Evolutionary conservation across 2,113 vertebrate species (phyloP).

Genomic region (Lophotis ruficrista): DNA sequence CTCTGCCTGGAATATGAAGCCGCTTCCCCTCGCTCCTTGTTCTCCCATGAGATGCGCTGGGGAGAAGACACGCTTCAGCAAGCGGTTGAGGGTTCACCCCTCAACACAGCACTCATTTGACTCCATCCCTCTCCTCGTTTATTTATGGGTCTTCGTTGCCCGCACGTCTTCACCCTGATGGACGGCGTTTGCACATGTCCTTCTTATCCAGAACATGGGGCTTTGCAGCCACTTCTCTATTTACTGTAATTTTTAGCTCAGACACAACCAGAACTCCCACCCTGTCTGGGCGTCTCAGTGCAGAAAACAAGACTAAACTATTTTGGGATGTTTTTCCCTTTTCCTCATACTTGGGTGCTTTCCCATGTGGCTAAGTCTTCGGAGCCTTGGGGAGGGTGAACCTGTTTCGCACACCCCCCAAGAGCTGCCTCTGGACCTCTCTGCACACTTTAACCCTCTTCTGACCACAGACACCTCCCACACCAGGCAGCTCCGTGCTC

Average conservation of each 20-base stretch:
- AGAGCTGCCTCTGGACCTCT: not conserved
- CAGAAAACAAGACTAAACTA: conserved; percentile 76
- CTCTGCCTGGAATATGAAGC: fast-evolving
- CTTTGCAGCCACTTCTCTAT: conserved; percentile 61
- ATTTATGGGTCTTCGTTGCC: not conserved
- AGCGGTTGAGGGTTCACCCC: not conserved
- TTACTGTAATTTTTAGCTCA: conserved; percentile 73
- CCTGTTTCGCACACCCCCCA: not conserved
- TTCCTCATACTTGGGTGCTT: conserved; percentile 75
- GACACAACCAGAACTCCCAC: conserved; percentile 76
- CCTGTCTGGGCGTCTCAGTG: conserved; percentile 71
- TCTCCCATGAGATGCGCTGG: fast-evolving
- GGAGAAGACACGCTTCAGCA: not conserved
- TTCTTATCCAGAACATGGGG: conserved; percentile 36
- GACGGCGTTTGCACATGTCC: not conserved
- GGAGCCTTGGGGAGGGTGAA: conserved; percentile 46
- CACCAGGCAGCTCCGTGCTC: not conserved
- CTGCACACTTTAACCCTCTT: conserved; percentile 1
- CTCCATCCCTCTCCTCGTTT: not conserved
- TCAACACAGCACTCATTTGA: not conserved
- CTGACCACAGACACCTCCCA: not conserved
- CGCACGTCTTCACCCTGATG: not conserved
- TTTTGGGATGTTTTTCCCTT: conserved; percentile 74
- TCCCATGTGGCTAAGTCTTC: conserved; percentile 67
- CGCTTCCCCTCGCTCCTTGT: not conserved